Evolutionary conservation across 2,888 invertebrate genomes (phyloP).

Genomic region (Cheilosia impressa): DNA sequence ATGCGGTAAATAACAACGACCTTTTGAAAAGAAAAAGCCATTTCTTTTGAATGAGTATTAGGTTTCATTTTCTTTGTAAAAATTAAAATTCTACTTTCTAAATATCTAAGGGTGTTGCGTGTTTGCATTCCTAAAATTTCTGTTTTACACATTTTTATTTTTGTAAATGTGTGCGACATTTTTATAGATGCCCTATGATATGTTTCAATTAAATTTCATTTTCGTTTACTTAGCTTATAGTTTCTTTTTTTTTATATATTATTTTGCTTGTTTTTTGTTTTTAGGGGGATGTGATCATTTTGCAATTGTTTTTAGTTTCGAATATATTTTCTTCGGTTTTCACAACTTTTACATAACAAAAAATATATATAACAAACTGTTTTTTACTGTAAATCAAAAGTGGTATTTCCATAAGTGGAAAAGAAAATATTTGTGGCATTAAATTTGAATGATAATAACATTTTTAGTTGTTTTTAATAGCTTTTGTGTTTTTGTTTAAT

Average conservation of each 20-base stretch:
- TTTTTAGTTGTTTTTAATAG: conserved; percentile 25
- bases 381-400: conserved; percentile 29
- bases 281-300: conserved; percentile 44
- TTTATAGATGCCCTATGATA: conserved; percentile 48
- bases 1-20: not conserved
- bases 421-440: conserved; percentile 35
- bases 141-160: conserved; percentile 20
- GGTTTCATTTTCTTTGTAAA: conserved; percentile 34
- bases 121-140: conserved; percentile 13
- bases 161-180: conserved; percentile 22
- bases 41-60: conserved; percentile 13
- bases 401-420: conserved; percentile 7
- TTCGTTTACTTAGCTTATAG: conserved; percentile 34
- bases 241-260: conserved; percentile 2
- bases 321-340: conserved; percentile 48
- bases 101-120: conserved; percentile 18
- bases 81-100: conserved; percentile 39
- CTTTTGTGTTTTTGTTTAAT: conserved; percentile 52
- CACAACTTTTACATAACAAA: conserved; percentile 38
- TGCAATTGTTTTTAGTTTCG: conserved; percentile 44
- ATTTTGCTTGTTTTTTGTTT: not conserved
- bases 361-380: not conserved
- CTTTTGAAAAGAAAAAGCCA: conserved; percentile 23
- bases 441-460: conserved; percentile 31
- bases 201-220: conserved; percentile 65